These are phyloP conservation scores for Trichomycterus rosablanca DNA, from an alignment of 2,113 vertebrate species.

Conservation along the genomic window DNA sequence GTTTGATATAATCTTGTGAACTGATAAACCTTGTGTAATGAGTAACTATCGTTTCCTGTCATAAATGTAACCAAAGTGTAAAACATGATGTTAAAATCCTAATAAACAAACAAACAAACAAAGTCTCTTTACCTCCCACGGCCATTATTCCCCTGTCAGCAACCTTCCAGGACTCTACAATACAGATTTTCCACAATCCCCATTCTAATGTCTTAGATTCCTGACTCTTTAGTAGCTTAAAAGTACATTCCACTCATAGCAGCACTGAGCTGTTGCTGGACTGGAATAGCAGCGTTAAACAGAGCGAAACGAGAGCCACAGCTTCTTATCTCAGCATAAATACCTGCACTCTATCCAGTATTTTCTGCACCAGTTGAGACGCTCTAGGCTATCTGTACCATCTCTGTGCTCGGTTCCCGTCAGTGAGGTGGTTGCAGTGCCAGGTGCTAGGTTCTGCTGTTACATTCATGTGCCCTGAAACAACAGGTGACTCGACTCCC, in stretches of 20 bases:
- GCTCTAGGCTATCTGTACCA: constrained; percentile 37
- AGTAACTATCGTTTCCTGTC: too few species aligned
- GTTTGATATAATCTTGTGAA: too few species aligned
- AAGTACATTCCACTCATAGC: constrained; percentile 41
- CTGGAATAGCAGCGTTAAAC: constrained; percentile 13
- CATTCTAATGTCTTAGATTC: constrained; percentile 16
- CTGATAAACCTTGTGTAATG: too few species aligned
- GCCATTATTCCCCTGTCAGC: too few species aligned
- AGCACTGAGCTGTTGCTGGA: constrained; percentile 12
- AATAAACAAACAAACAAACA: too few species aligned
- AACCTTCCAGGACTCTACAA: not conserved
- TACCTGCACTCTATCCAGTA: constrained; percentile 28
- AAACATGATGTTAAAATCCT: too few species aligned
- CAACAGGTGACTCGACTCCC: not conserved
- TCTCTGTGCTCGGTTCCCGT: constrained; percentile 30
- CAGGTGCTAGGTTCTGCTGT: constrained; percentile 20
- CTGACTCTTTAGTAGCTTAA: too few species aligned
- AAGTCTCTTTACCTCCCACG: too few species aligned
- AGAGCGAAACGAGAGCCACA: constrained; percentile 23
- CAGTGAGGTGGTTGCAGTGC: constrained; percentile 25
- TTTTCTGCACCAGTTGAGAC: constrained; percentile 34
- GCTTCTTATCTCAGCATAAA: constrained; percentile 34
- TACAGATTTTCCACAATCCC: constrained; percentile 10
- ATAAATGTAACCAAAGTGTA: too few species aligned
- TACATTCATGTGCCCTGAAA: constrained; percentile 16